Base-by-base conservation (phyloP, 2,113 vertebrate genomes). In the Zingel zingel region DNA sequence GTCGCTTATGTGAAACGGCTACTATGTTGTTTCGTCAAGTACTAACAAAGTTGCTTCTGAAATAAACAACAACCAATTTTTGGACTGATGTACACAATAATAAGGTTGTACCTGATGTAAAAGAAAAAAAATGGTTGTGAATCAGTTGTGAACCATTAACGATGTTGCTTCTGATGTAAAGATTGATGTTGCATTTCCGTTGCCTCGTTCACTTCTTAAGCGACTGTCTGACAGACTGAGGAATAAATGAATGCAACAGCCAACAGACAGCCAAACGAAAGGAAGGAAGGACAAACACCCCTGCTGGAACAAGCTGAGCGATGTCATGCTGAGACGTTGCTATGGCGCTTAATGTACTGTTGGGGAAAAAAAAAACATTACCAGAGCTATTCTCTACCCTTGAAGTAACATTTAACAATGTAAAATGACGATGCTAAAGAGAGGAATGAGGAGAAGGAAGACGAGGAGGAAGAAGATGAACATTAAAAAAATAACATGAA, bases 401-500 rank as follows among this genome's bases (percentile, higher is more conserved):
- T 81, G 81, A 73, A 74, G 73, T 73, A 69, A 83, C 74, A 74
- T 62, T 74, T 68, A 81, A 77, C 53, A 63, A 65, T 54, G 57
- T 74, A 36, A 64, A 73, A 70, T 56, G 76, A 82, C 6, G 65
- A 58, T 30, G 30, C 36, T 66, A 21, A 73, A 50, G 63, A 71
- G 74, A 77, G 27, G 64, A 76, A 51, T 58, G 43, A 69, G 16
- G 72, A 53, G 39, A 72, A 78, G 48, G 59, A 87, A 59, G 68
- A 75, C 2, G 21, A 89, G 53, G 57, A 50, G 62, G 59, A 80
- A 25, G 27, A 76, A 21, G 36, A 76, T 69, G 47, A 84, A 86
- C 70, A 78, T 77, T 68, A 59, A 84, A 33, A 86, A 74, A 82
- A 89, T 90, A 85, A 89, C 53, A 84, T 89, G 93, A 93, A 95